Conservation (phyloP, 2,888 invertebrate genomes). For the Latheticus oryzae region DNA sequence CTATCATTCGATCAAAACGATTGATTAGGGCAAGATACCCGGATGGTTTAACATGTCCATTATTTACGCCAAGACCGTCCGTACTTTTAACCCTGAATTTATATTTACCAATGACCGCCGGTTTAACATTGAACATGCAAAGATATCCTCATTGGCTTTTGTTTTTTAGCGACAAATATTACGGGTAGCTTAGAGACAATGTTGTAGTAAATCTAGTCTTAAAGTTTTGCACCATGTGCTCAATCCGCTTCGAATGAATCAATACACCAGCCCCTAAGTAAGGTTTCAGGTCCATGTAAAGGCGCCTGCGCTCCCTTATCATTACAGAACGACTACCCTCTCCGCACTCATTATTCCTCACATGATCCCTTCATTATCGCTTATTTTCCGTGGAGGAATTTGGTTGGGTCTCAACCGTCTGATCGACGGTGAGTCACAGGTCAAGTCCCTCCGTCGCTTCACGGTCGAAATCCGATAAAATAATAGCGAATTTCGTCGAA, state of each 20-base stretch:
- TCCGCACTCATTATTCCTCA: constrained; percentile 45
- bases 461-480: not conserved
- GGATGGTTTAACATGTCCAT: constrained; percentile 41
- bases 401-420: not conserved
- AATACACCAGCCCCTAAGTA: constrained; percentile 47
- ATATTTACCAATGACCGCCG: constrained; percentile 38
- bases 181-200: constrained; percentile 29
- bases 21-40: constrained; percentile 35
- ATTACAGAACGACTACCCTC: constrained; percentile 11
- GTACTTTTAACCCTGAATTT: constrained; percentile 41
- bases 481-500: constrained; percentile 14
- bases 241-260: constrained; percentile 46
- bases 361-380: constrained; percentile 42
- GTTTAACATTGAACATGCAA: constrained; percentile 41
- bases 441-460: no score
- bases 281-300: constrained; percentile 44
- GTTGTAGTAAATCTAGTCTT: constrained; percentile 34
- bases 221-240: constrained; percentile 42
- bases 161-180: no score
- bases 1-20: constrained; percentile 37
- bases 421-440: not conserved
- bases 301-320: constrained; percentile 46
- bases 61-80: constrained; percentile 46
- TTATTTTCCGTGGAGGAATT: not conserved
- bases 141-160: no score